phyloP scores from a whole-genome alignment of 2,888 invertebrate genomes.

The Meloe dianella region DNA sequence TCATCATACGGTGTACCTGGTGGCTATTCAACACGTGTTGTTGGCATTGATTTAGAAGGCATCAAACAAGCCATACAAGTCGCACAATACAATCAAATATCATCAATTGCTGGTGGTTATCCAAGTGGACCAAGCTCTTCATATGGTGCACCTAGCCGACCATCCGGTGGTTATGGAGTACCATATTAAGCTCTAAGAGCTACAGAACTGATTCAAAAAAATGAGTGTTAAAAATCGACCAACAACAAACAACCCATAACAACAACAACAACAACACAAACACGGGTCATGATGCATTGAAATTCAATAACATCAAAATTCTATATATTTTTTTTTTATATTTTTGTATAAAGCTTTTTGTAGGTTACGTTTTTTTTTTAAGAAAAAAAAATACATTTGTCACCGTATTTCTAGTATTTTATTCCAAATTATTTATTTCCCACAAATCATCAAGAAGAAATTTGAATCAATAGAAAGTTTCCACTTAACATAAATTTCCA shows the following conservation, averaged over 20 bases:
- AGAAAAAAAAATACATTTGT: constrained; percentile 62
- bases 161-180: constrained; percentile 74
- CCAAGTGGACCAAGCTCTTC: constrained; percentile 58
- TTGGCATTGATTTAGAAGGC: constrained; percentile 84
- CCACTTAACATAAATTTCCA: neutral
- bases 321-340: constrained; percentile 50
- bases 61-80: constrained; percentile 88
- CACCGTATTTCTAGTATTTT: constrained; percentile 56
- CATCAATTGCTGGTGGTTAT: constrained; percentile 59
- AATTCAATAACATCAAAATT: constrained; percentile 47
- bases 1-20: constrained; percentile 70
- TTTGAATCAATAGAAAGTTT: neutral
- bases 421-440: neutral
- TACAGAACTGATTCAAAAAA: constrained; percentile 22
- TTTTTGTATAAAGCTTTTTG: constrained; percentile 62
- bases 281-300: constrained; percentile 59
- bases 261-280: constrained; percentile 48
- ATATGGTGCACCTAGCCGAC: constrained; percentile 65
- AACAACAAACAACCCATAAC: constrained; percentile 30
- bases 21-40: constrained; percentile 68
- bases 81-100: constrained; percentile 79
- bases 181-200: constrained; percentile 56
- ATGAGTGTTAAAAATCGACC: constrained; percentile 34
- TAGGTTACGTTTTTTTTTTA: constrained; percentile 56
- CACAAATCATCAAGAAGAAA: neutral